Evolutionary conservation across 1,140 invertebrate genomes (phyloP).

Genomic region (Oreohelix idahoensis): DNA sequence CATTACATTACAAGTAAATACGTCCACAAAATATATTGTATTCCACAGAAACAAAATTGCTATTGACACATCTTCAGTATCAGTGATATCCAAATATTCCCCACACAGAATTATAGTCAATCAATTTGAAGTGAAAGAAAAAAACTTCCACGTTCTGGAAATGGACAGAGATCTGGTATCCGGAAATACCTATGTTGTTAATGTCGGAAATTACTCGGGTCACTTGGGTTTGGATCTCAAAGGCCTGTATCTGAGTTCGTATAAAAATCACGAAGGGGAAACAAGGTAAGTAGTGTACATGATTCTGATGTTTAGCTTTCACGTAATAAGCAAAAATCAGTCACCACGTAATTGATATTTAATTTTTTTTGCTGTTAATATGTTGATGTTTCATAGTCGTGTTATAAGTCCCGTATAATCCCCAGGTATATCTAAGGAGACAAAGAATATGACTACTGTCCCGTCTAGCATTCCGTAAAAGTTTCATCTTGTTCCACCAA

Average conservation of each 20-base stretch:
- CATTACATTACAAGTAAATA: constrained; percentile 43
- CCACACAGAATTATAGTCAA: constrained; percentile 12
- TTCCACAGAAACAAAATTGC: constrained; percentile 46
- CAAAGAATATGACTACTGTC: no score
- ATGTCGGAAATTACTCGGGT: constrained; percentile 49
- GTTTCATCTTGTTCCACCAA: no score
- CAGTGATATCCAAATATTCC: not conserved
- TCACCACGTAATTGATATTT: no score
- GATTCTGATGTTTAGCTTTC: no score
- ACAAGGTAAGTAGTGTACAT: constrained; percentile 52
- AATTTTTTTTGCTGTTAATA: no score
- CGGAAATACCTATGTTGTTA: constrained; percentile 43
- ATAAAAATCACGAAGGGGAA: constrained; percentile 49
- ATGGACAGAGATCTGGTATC: constrained; percentile 34
- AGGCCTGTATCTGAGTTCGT: constrained; percentile 58
- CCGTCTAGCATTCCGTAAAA: no score
- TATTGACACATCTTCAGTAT: not conserved
- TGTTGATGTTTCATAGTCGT: no score
- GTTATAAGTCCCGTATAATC: no score
- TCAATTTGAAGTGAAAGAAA: constrained; percentile 42
- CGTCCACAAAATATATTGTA: constrained; percentile 51
- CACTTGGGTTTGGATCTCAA: constrained; percentile 47
- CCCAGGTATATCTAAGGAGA: no score
- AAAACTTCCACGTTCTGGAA: constrained; percentile 54
- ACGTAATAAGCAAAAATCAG: no score